phyloP scores from a whole-genome alignment of 2,797 vertebrate species.

The Centroberyx gerrardi region DNA sequence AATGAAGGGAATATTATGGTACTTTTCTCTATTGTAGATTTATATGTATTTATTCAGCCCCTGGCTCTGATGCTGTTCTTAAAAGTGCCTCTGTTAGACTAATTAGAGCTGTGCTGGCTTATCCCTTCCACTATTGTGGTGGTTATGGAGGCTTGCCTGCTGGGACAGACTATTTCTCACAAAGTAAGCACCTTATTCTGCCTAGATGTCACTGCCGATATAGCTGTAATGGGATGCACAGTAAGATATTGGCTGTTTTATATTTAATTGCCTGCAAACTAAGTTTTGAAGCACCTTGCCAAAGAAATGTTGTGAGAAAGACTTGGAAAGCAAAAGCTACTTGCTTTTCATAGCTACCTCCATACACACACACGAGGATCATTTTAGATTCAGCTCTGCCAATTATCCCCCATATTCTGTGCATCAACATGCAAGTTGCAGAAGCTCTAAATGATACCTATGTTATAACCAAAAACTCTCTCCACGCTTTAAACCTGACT shows the following conservation, averaged over 20 bases:
- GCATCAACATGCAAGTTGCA: neutral
- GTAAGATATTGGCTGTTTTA: conserved; percentile 70
- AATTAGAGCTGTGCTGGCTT: conserved; percentile 75
- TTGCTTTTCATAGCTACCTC: neutral
- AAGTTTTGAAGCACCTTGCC: conserved; percentile 69
- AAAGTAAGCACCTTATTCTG: conserved; percentile 78
- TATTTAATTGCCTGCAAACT: conserved; percentile 76
- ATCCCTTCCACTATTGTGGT: conserved; percentile 70
- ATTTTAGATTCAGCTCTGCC: neutral
- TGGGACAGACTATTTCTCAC: conserved; percentile 74
- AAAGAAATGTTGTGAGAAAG: conserved; percentile 45
- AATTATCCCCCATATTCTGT: conserved; percentile 1
- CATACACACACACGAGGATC: neutral
- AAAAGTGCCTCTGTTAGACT: conserved; percentile 72
- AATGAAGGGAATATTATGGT: conserved; percentile 60
- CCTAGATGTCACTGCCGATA: conserved; percentile 73
- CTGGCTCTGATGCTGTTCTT: conserved; percentile 64
- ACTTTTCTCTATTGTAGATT: conserved; percentile 61
- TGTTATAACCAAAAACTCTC: neutral
- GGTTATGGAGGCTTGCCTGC: conserved; percentile 70
- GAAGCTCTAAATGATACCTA: neutral
- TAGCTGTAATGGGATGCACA: conserved; percentile 66
- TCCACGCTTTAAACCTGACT: neutral
- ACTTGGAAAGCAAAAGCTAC: conserved; percentile 19
- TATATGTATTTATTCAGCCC: conserved; percentile 74